Conservation (phyloP, 2,888 invertebrate species). For the Nephrotoma flavescens region DNA sequence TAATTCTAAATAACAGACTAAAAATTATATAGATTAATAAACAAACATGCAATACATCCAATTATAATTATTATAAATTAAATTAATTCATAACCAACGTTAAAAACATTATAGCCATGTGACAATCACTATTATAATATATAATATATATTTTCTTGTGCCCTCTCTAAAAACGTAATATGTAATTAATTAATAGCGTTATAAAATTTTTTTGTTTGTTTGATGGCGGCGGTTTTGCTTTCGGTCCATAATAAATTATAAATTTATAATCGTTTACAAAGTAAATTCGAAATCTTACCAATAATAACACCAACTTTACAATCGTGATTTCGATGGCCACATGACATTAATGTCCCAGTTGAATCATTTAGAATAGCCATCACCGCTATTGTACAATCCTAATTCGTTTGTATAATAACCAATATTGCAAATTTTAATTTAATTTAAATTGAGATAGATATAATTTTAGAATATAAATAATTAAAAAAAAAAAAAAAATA, state of each 20-base stretch:
- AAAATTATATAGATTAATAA: background rate
- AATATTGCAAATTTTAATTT: background rate
- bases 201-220: background rate
- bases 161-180: background rate
- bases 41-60: background rate
- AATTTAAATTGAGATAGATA: background rate
- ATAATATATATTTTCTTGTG: background rate
- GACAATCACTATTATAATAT: background rate
- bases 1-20: too few species aligned
- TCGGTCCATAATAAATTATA: background rate
- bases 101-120: background rate
- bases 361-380: slow-evolving; percentile 90
- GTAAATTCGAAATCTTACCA: slow-evolving; percentile 40
- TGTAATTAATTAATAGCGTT: background rate
- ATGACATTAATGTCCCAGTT: slow-evolving; percentile 85
- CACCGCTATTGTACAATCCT: slow-evolving; percentile 71
- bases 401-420: slow-evolving; percentile 20
- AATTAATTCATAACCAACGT: background rate
- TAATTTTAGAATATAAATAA: background rate
- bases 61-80: background rate
- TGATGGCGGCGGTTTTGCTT: background rate
- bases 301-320: slow-evolving; percentile 55
- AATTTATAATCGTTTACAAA: background rate
- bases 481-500: background rate
- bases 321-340: slow-evolving; percentile 64